Evolutionary conservation across 2,113 vertebrate genomes (phyloP), one percentile per base, ranked within the genome.

Genomic region (Chloropsis hardwickii): DNA sequence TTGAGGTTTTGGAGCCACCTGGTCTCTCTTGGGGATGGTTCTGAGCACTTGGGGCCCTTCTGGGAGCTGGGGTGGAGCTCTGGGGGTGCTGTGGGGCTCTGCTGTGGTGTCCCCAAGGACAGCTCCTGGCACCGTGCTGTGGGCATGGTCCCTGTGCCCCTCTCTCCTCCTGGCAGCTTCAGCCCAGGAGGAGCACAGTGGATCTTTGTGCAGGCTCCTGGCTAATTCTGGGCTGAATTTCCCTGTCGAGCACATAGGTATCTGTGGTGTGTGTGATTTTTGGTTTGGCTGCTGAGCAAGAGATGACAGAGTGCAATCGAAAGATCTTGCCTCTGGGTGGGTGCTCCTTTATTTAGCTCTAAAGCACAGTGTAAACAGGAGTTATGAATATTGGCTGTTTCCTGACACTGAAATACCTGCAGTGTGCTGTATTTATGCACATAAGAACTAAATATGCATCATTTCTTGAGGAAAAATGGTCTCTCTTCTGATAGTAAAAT

Each of bases 221-320:
- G 57, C 66, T 62, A 20, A 40, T 71, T 83, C 4, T 60, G 88
- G 11, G 37, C 15, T 45, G 81, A 17, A 6, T 86, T 84, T 67
- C 80, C 66, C 65, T 22, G 0, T 6, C 22, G 79, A 80, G 85
- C 66, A 20, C 67, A 9, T 1, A 58, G 67, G 72, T 91, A 29
- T 39, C 90, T 86, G n/a, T 22, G 62, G 42, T 4, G 82, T 19
- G 53, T 62, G 67, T 80, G 74, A 66, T 29, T 79, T 42, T 62
- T 39, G 85, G 88, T 85, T 94, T 92, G 94, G 79, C 85, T 77
- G 86, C 71, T 83, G 66, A 86, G 95, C 50, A 12, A 25, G 93
- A 42, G 64, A 23, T 12, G 60, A 39, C 70, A 14, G 70, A 60
- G 53, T 17, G 83, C 81, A 21, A 10, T 51, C 24, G 0, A 50